Conservation (phyloP, 2,113 vertebrate genomes). For the Canis aureus region DNA sequence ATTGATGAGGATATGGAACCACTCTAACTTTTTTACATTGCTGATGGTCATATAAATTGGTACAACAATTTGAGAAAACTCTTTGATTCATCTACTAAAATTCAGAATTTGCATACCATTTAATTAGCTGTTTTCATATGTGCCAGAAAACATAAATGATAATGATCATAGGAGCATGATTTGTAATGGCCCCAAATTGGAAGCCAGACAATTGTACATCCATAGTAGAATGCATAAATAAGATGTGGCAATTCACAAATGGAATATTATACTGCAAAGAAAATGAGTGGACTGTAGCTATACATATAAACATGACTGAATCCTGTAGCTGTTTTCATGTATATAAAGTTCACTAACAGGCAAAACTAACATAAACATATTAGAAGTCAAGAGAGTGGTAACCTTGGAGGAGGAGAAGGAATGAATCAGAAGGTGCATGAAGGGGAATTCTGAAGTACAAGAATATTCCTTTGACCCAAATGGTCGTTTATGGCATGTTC, state of each 20-base stretch:
- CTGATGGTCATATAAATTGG: background rate
- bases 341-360: background rate
- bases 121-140: background rate
- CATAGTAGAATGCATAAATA: background rate
- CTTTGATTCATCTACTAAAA: background rate
- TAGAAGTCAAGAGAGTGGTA: background rate
- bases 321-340: background rate
- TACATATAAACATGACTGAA: background rate
- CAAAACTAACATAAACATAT: background rate
- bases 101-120: background rate
- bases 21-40: background rate
- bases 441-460: background rate
- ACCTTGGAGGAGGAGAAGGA: background rate
- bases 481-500: background rate
- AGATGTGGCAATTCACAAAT: background rate
- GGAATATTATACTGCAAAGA: background rate
- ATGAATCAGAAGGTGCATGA: background rate
- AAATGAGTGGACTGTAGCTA: background rate
- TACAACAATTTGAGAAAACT: background rate
- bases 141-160: background rate
- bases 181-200: background rate
- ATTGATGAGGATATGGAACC: background rate
- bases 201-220: background rate
- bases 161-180: background rate
- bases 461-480: background rate